These are phyloP conservation scores for Isichthys henryi DNA, from an alignment of 2,113 vertebrate genomes.

Conservation along the genomic window DNA sequence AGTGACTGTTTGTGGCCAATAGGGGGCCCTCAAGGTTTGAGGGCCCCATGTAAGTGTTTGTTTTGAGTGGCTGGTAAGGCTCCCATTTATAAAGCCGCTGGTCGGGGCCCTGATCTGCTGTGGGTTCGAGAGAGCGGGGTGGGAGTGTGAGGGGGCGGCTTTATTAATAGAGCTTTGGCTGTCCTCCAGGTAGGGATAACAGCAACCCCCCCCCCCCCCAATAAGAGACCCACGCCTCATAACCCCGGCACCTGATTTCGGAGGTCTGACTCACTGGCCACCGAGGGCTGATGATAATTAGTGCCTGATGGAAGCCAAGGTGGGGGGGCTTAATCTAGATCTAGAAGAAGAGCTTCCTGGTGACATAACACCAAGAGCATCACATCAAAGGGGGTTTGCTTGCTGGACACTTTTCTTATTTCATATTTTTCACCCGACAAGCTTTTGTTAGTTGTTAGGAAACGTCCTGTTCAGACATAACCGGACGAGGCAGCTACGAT, in stretches of 20 bases:
- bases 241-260: constrained; percentile 32
- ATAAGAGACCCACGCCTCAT: constrained; percentile 17
- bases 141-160: background rate
- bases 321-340: constrained; percentile 23
- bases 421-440: background rate
- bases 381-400: background rate
- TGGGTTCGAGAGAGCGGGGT: background rate
- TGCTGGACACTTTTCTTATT: background rate
- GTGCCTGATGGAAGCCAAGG: constrained; percentile 28
- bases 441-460: background rate
- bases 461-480: background rate
- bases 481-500: background rate
- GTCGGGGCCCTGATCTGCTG: background rate
- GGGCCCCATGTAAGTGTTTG: background rate
- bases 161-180: background rate
- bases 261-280: constrained; percentile 40
- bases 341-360: constrained; percentile 14
- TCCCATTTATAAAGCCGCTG: constrained; percentile 71
- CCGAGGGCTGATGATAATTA: constrained; percentile 37
- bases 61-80: constrained; percentile 52
- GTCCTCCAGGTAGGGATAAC: background rate
- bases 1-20: background rate
- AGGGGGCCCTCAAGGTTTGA: background rate
- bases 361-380: constrained; percentile 23
- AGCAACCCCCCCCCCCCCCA: background rate